phyloP scores from a whole-genome alignment of 2,888 invertebrate species.

The Habroteleia sp. region DNA sequence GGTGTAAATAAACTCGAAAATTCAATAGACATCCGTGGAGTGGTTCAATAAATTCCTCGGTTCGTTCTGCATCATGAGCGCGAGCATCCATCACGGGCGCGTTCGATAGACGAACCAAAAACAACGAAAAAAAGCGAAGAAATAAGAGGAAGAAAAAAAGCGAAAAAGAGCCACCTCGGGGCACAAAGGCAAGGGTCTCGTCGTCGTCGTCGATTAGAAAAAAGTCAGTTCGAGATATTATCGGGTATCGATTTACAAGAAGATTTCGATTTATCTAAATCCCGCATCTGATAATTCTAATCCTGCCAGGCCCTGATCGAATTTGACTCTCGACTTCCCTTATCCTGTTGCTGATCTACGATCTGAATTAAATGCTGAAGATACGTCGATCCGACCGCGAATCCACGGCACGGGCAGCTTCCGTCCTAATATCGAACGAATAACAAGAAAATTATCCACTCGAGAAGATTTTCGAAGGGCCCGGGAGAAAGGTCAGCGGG shows the following conservation, averaged over 20 bases:
- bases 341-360: slow-evolving; percentile 67
- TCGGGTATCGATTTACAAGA: slow-evolving; percentile 68
- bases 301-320: slow-evolving; percentile 66
- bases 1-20: slow-evolving; percentile 50
- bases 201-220: slow-evolving; percentile 54
- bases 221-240: slow-evolving; percentile 52
- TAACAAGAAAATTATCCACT: slow-evolving; percentile 81
- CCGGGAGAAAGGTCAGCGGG: slow-evolving; percentile 36
- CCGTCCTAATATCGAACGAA: slow-evolving; percentile 75
- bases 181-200: slow-evolving; percentile 38
- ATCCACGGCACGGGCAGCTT: slow-evolving; percentile 54
- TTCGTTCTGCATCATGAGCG: slow-evolving; percentile 38
- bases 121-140: slow-evolving; percentile 33
- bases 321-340: slow-evolving; percentile 52
- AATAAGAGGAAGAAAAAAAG: slow-evolving; percentile 3
- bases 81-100: slow-evolving; percentile 49
- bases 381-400: slow-evolving; percentile 45
- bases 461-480: slow-evolving; percentile 68
- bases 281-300: slow-evolving; percentile 77
- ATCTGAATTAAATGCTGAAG: slow-evolving; percentile 25
- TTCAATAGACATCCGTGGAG: slow-evolving; percentile 44
- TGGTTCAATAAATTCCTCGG: slow-evolving; percentile 48
- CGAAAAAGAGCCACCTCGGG: slow-evolving; percentile 3
- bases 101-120: slow-evolving; percentile 51
- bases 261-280: slow-evolving; percentile 74